Conservation (phyloP, 2,888 invertebrate species). For the Petrolisthes manimaculis region DNA sequence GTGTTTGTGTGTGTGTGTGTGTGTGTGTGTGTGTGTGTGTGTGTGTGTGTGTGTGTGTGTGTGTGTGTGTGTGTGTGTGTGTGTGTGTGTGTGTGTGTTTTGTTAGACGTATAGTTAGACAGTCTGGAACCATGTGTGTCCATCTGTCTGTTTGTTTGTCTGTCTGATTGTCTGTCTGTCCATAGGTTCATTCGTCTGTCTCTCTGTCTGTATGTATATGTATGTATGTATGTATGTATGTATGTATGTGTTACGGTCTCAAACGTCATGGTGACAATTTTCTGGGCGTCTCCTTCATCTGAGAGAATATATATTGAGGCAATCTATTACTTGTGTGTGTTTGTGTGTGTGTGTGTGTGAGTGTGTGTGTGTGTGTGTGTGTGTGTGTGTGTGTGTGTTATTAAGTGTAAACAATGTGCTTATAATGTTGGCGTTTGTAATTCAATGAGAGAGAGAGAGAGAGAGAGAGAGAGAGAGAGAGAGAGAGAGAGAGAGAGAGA, state of each 20-base stretch:
- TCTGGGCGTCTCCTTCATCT: too few species aligned
- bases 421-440: background rate
- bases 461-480: constrained; percentile 4
- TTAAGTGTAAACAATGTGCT: background rate
- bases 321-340: background rate
- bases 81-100: background rate
- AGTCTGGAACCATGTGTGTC: too few species aligned
- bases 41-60: background rate
- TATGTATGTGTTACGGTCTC: too few species aligned
- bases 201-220: too few species aligned
- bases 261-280: too few species aligned
- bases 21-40: background rate
- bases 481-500: constrained; percentile 17
- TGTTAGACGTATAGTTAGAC: too few species aligned
- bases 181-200: too few species aligned
- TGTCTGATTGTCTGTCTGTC: too few species aligned
- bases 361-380: background rate
- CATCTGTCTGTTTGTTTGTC: too few species aligned
- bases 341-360: background rate
- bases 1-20: background rate
- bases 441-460: background rate
- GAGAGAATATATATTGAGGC: too few species aligned
- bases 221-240: too few species aligned
- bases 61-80: background rate
- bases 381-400: background rate